Conservation (phyloP, 2,888 invertebrate genomes). For the Cephus nigrinus region DNA sequence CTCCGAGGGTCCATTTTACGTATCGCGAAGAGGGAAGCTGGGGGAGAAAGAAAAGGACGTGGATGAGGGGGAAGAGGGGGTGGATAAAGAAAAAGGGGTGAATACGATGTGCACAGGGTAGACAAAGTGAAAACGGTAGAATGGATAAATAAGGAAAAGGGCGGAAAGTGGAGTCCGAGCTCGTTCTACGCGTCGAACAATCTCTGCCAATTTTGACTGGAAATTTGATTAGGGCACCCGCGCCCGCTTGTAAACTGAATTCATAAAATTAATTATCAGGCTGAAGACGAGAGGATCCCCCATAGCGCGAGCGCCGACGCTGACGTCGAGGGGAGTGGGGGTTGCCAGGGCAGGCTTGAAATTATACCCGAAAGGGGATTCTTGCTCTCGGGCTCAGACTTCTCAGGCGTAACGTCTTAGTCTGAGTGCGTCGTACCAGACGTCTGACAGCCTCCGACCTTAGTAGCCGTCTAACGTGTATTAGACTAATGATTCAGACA, state of each 20-base stretch:
- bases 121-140: not conserved
- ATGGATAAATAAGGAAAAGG: not conserved
- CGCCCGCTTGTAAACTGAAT: constrained; percentile 59
- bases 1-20: not conserved
- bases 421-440: not conserved
- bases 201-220: constrained; percentile 58
- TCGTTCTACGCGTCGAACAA: constrained; percentile 42
- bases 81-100: no score
- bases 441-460: constrained; percentile 44
- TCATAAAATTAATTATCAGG: constrained; percentile 60
- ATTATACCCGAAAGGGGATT: constrained; percentile 51
- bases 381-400: constrained; percentile 13
- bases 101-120: not conserved
- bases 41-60: not conserved
- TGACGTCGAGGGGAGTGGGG: constrained; percentile 10
- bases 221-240: constrained; percentile 55
- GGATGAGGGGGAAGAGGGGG: no score
- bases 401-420: constrained; percentile 27
- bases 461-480: constrained; percentile 37
- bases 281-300: constrained; percentile 28
- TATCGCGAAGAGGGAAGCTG: not conserved
- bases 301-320: constrained; percentile 26
- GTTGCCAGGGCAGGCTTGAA: constrained; percentile 36
- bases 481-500: constrained; percentile 60
- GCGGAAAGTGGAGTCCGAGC: not conserved